Conservation (phyloP, 1,140 invertebrate genomes). For the Nephotettix cincticeps region DNA sequence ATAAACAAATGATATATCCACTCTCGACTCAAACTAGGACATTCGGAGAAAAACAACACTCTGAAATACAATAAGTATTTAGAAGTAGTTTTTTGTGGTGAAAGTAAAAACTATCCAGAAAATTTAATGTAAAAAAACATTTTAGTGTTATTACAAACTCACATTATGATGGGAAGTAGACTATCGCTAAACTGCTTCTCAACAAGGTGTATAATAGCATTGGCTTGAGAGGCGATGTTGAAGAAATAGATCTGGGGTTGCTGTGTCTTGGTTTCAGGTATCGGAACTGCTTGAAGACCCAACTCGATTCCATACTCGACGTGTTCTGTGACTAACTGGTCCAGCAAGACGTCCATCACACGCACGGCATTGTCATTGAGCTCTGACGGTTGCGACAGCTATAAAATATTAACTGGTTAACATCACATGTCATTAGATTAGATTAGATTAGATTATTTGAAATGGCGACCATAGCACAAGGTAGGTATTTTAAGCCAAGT, state of each 20-base stretch:
- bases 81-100: no score
- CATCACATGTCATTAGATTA: no score
- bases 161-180: conserved; percentile 86
- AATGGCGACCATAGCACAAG: no score
- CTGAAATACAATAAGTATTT: no score
- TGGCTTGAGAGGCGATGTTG: conserved; percentile 90
- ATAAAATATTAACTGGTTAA: no score
- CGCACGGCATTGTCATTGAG: conserved; percentile 76
- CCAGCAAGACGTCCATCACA: conserved; percentile 84
- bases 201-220: conserved; percentile 92
- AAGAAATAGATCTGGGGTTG: conserved; percentile 92
- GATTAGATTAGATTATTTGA: no score
- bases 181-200: conserved; percentile 93
- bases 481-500: no score
- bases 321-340: conserved; percentile 87
- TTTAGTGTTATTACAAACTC: conserved; percentile 48
- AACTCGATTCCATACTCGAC: conserved; percentile 96
- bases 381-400: conserved; percentile 81
- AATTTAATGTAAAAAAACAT: conserved; percentile 27
- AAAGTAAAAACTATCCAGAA: no score
- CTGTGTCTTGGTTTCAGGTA: conserved; percentile 77
- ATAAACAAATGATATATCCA: conserved; percentile 7
- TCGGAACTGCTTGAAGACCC: conserved; percentile 86
- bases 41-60: no score
- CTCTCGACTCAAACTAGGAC: no score